phyloP scores from a whole-genome alignment of 2,888 invertebrate genomes.

The Baccha elongata region DNA sequence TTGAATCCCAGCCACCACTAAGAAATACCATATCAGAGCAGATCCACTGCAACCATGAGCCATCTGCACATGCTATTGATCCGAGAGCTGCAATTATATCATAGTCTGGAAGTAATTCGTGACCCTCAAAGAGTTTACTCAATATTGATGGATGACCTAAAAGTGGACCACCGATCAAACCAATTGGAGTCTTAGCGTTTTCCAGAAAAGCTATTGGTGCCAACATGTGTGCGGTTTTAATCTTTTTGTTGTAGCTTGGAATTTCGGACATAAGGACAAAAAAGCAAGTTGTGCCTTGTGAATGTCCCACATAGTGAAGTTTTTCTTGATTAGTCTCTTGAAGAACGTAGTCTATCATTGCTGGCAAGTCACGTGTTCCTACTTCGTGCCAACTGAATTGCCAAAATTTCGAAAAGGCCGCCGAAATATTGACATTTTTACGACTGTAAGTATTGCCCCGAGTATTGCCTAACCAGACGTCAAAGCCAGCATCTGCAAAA shows the following conservation, averaged over 20 bases:
- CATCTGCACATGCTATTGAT: not conserved
- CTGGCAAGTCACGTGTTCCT: constrained; percentile 84
- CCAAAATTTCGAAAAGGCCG: constrained; percentile 78
- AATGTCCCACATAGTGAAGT: constrained; percentile 86
- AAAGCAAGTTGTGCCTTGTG: constrained; percentile 84
- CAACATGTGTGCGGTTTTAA: constrained; percentile 83
- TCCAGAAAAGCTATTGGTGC: constrained; percentile 88
- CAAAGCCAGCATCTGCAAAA: constrained; percentile 83
- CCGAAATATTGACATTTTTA: constrained; percentile 82
- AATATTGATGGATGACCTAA: constrained; percentile 75
- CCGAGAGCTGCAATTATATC: not conserved
- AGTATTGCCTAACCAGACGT: constrained; percentile 86
- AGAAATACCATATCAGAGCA: not conserved
- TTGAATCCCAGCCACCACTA: constrained; percentile 74
- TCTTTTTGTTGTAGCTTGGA: constrained; percentile 83
- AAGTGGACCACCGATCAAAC: constrained; percentile 80
- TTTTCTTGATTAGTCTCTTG: constrained; percentile 81
- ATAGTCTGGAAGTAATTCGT: not conserved
- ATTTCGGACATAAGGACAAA: constrained; percentile 82
- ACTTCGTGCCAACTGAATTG: constrained; percentile 84
- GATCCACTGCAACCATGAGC: not conserved
- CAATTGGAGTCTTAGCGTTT: constrained; percentile 82
- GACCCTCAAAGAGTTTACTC: not conserved
- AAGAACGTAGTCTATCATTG: constrained; percentile 85
- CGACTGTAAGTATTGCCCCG: constrained; percentile 86